These are phyloP conservation scores for Spea hammondii DNA, from an alignment of 2,797 vertebrate genomes.

Conservation along the genomic window DNA sequence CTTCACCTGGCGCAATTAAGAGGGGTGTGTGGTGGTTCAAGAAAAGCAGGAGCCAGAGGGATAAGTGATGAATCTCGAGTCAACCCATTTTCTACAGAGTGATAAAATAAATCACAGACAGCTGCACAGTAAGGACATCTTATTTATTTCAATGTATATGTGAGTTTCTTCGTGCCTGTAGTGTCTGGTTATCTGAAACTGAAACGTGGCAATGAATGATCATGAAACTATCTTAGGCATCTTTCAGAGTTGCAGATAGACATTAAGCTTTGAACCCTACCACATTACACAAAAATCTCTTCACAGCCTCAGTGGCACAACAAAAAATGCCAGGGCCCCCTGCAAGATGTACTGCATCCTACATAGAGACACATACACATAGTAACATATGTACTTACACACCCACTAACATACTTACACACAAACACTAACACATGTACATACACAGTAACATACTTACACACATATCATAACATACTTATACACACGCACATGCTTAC, in stretches of 20 bases:
- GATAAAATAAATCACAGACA: constrained; percentile 13
- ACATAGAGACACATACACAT: no score
- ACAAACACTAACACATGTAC: no score
- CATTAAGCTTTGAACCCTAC: no score
- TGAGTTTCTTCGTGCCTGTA: not conserved
- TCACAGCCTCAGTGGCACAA: no score
- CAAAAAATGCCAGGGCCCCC: no score
- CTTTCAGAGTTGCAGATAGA: not conserved
- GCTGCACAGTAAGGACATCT: constrained; percentile 4
- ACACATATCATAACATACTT: no score
- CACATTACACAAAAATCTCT: not conserved
- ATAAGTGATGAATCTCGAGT: not conserved
- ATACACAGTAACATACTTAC: no score
- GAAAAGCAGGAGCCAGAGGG: constrained; percentile 6
- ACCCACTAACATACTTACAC: no score
- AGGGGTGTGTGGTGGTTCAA: not conserved
- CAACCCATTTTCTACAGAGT: not conserved
- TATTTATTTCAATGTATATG: not conserved
- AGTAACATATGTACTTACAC: no score
- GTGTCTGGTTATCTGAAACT: constrained; percentile 7
- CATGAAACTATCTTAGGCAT: not conserved
- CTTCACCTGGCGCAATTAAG: no score
- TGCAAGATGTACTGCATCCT: no score
- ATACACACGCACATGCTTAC: no score
- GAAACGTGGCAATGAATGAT: not conserved